Evolutionary conservation across 1,140 invertebrate genomes (phyloP), one percentile per base, ranked within the genome.

Genomic region (Ceratoteleas bidentatus): DNA sequence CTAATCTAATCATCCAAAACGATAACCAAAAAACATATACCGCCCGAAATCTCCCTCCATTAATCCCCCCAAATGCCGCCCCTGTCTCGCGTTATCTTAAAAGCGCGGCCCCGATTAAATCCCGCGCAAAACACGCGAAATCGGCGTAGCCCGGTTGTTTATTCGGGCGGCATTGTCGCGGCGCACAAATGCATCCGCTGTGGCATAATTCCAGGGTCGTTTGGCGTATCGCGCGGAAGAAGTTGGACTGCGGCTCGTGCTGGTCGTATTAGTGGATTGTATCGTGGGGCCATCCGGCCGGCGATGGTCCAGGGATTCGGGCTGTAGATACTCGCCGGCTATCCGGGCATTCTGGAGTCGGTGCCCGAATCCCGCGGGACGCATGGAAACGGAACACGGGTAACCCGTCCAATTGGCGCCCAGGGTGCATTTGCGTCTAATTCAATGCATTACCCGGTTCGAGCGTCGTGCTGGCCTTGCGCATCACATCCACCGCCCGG

Each of bases 351-450:
- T 81, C 66, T 72, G 81, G 84, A 86, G 87, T 85, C 83, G 84
- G 84, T 79, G 58, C 83, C 40, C 66, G 60, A 66, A 81, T 38
- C 84, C 86, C 88, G 16, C 14, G 87, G 86, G 88, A 88, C 76
- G 85, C 66, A 86, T 88, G 88, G 83, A 88, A 85, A 84, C 84
- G 86, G 85, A 87, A 87, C 87, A 83, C 86, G 85, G 86, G 83
- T 88, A 88, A 86, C 87, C 81, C 81, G 85, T 86, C 82, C 88
- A 88, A 90, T 89, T 88, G 88, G 88, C 77, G 88, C 84, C 88
- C 86, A 88, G 88, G 88, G 88, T 90, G 87, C 87, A 90, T 89
- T 90, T 90, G 88, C 84, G 88, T 89, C 88, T 89, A 90, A 89
- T 90, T 90, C 88, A 89, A 89, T 88, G 88, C 88, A 88, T 89